Conservation (phyloP, 1,140 invertebrate species). For the Philotrypesis tridentata region DNA sequence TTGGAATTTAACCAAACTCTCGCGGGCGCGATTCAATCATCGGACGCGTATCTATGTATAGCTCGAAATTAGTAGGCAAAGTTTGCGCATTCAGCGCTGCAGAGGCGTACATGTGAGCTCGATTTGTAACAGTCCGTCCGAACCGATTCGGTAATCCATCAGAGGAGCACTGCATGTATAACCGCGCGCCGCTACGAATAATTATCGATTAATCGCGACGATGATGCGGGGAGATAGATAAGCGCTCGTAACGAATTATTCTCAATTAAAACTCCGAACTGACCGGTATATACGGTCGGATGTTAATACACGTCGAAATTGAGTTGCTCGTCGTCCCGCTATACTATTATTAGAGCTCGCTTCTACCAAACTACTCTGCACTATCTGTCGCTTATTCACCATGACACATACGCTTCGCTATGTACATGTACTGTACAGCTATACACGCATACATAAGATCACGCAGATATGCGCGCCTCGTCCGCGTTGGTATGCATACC, state of each 20-base stretch:
- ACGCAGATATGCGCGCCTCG: neutral
- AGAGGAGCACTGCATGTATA: neutral
- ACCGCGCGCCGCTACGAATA: neutral
- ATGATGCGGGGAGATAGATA: neutral
- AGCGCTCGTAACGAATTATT: constrained; percentile 18
- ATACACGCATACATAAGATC: neutral
- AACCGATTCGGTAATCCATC: neutral
- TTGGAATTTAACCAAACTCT: no score
- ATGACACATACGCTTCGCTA: no score
- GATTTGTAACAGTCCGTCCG: neutral
- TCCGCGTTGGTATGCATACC: neutral
- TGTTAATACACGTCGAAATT: neutral
- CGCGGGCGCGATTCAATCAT: no score
- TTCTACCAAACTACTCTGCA: neutral
- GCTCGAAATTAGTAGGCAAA: no score
- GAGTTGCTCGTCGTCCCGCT: neutral
- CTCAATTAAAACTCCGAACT: constrained; percentile 4
- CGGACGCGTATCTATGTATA: no score
- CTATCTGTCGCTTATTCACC: no score
- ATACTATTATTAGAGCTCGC: neutral
- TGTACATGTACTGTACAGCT: no score
- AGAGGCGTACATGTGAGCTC: no score
- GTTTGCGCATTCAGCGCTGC: neutral
- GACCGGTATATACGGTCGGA: neutral
- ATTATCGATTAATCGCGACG: constrained; percentile 17